Conservation (phyloP, 2,888 invertebrate genomes). For the Lepetodrilus schrolli region DNA sequence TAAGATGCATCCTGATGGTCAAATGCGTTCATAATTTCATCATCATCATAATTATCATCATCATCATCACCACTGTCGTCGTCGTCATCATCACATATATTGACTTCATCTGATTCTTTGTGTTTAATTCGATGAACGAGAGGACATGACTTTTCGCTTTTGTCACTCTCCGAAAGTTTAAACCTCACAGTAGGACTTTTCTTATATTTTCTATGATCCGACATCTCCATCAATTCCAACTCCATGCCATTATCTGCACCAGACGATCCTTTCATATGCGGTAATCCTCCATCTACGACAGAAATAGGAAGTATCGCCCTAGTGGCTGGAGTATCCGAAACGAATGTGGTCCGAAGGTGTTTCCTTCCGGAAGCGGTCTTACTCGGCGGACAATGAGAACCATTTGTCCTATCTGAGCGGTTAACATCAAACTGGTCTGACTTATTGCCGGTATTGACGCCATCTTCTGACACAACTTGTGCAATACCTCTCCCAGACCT, state of each 20-base stretch:
- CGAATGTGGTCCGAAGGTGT: neutral
- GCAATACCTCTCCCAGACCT: neutral
- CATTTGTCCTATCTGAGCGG: neutral
- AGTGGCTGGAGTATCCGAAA: neutral
- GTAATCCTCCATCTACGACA: too few species aligned
- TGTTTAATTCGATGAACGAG: too few species aligned
- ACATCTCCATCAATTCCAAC: too few species aligned
- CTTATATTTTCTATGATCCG: too few species aligned
- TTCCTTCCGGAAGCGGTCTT: neutral
- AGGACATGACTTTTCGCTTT: too few species aligned
- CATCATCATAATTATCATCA: neutral
- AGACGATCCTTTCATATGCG: too few species aligned
- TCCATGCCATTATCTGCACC: too few species aligned
- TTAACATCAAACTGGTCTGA: neutral
- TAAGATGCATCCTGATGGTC: too few species aligned
- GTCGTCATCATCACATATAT: neutral
- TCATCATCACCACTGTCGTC: neutral
- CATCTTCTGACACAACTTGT: neutral
- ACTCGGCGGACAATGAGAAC: neutral
- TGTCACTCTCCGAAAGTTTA: too few species aligned
- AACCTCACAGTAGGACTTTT: too few species aligned
- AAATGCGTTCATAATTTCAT: neutral
- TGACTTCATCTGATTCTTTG: neutral
- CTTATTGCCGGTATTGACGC: slow-evolving; percentile 3
- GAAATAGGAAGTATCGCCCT: too few species aligned